Percentiles rank a stretch among this genome's conserved stretches.
These are phyloP conservation scores for Microplitis deprimator DNA, from an alignment of 2,888 invertebrate species.

Conservation along the genomic window DNA sequence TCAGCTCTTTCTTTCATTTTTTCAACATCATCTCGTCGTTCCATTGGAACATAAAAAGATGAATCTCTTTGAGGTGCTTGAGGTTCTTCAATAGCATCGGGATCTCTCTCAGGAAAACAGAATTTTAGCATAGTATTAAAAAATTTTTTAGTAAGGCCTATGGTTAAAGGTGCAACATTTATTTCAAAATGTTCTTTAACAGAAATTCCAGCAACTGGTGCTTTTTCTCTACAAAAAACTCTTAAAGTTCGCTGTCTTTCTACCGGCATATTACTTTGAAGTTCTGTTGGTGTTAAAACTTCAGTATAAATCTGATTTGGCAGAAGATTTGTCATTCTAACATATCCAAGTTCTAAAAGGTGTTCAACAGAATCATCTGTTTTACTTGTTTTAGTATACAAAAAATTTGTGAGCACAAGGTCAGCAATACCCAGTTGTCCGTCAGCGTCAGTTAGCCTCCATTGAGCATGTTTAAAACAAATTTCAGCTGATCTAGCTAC, in stretches of 20 bases:
- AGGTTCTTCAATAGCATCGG: conserved; percentile 82
- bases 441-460: conserved; percentile 97
- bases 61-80: conserved; percentile 79
- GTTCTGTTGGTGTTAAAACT: conserved; percentile 84
- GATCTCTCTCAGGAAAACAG: conserved; percentile 95
- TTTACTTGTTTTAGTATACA: conserved; percentile 96
- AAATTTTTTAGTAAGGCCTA: conserved; percentile 94
- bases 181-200: conserved; percentile 99
- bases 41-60: conserved; percentile 91
- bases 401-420: conserved; percentile 93
- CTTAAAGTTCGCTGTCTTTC: conserved; percentile 90
- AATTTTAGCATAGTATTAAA: conserved; percentile 98
- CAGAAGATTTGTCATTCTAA: conserved; percentile 93
- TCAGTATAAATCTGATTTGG: conserved; percentile 96
- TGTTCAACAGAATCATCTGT: conserved; percentile 98
- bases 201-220: conserved; percentile 98
- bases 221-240: conserved; percentile 95
- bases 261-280: conserved; percentile 89
- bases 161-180: conserved; percentile 94
- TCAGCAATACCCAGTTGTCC: conserved; percentile 98
- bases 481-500: conserved; percentile 92
- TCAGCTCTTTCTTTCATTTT: conserved; percentile 99
- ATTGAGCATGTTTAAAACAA: conserved; percentile 98
- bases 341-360: conserved; percentile 94
- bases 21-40: conserved; percentile 93